phyloP scores from a whole-genome alignment of 2,113 vertebrate species.

The Pica pica region DNA sequence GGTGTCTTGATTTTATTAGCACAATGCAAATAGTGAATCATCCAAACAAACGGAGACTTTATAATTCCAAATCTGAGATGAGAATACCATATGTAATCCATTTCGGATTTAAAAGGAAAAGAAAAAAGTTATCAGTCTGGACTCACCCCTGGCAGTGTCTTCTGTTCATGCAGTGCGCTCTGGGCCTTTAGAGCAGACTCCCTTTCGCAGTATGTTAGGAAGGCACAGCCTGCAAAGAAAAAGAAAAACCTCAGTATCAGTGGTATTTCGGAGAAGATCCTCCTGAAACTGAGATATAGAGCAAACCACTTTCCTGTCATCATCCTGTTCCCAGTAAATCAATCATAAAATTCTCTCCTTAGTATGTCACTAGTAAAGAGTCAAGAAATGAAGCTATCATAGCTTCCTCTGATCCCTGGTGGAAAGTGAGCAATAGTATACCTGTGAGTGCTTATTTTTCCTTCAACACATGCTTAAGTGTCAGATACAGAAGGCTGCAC shows the following conservation, averaged over 20 bases:
- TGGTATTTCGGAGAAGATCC: neutral
- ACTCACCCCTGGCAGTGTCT: constrained; percentile 83
- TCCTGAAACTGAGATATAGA: neutral
- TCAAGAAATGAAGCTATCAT: neutral
- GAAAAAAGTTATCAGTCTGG: neutral
- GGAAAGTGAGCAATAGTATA: neutral
- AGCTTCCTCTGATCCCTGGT: neutral
- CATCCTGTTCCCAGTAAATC: neutral
- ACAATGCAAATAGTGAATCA: neutral
- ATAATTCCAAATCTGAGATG: neutral
- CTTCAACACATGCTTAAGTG: neutral
- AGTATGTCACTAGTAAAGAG: neutral
- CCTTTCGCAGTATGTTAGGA: constrained; percentile 84
- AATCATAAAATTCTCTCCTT: neutral
- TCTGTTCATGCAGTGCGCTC: constrained; percentile 82
- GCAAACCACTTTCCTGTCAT: neutral
- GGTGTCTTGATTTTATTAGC: neutral
- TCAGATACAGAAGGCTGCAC: neutral
- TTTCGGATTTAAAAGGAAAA: neutral
- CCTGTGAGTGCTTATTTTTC: neutral
- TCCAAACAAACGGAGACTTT: neutral
- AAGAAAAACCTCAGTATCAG: neutral
- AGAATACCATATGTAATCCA: neutral
- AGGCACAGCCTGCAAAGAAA: constrained; percentile 77
- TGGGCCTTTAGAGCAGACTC: constrained; percentile 84